Evolutionary conservation across 2,797 vertebrate species (phyloP), one percentile per base, ranked within the genome.

Genomic region (Pantherophis alleghaniensis): DNA sequence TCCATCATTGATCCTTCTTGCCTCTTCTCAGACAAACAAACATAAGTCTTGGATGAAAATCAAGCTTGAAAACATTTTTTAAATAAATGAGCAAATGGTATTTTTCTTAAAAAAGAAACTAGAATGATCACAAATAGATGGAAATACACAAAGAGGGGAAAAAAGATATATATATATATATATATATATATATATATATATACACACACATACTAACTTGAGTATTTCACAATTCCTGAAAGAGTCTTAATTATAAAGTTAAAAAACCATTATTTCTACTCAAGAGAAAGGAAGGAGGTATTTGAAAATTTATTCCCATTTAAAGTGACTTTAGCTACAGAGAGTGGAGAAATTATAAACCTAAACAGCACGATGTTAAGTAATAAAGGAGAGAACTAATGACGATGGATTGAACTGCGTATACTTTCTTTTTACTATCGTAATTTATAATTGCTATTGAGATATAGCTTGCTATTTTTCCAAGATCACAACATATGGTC

Each of bases 21-120:
- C 42, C 51, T 55, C 28, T 32, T n/a, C 87, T 24, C 57, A 61
- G n/a, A 89, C 57, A 61, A 47, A 60, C 24, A 93, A 90, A 83
- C 51, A 91, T 66, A 51, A 47, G 16, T 91, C 63, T 79, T 91
- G 92, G 79, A 92, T 94, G 1, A n/a, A 28, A 95, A 57, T 88
- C 3, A 94, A 94, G 88, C 55, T 92, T 90, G 93, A 94, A 94
- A 56, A 32, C 57, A 92, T 14, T 92, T 59, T 53, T 37, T 87
- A 94, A 92, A 61, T 55, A 63, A 93, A 66, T 57, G 91, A 91
- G 22, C 18, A 59, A 32, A 94, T 93, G 24, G 5, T 14, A 86
- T 95, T 24, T 5, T 11, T 88, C 94, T 28, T 86, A 60, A 28
- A 51, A 92, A 13, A 91, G 90, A 32, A n/a, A 86, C 93, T 92